phyloP scores from a whole-genome alignment of 2,113 vertebrate genomes.

The Brachionichthys hirsutus region DNA sequence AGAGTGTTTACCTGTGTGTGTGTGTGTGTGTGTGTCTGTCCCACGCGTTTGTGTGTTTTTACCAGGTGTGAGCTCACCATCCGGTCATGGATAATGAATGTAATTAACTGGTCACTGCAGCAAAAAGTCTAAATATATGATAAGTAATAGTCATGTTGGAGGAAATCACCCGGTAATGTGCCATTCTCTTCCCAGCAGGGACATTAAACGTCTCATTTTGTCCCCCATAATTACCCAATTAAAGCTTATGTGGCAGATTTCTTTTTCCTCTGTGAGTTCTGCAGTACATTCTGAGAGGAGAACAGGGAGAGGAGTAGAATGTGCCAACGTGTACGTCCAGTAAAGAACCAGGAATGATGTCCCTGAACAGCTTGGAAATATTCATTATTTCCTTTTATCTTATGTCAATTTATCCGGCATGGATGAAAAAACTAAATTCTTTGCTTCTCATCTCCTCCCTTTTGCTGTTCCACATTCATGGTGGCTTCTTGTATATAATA shows the following conservation, averaged over 20 bases:
- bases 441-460: too few species aligned
- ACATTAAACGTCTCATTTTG: conserved; percentile 65
- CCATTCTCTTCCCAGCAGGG: conserved; percentile 62
- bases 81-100: conserved; percentile 53
- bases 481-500: too few species aligned
- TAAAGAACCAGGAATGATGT: not conserved
- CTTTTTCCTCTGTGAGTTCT: conserved; percentile 52
- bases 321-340: not conserved
- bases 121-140: conserved; percentile 47
- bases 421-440: too few species aligned
- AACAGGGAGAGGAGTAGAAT: conserved; percentile 9
- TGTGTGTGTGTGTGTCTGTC: conserved; percentile 3
- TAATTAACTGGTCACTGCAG: conserved; percentile 63
- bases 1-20: not conserved
- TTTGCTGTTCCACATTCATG: too few species aligned
- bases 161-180: conserved; percentile 71
- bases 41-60: conserved; percentile 13
- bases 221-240: conserved; percentile 73
- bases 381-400: too few species aligned
- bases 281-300: conserved; percentile 10
- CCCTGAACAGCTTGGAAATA: too few species aligned
- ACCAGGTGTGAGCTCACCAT: conserved; percentile 45
- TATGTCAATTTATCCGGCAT: too few species aligned
- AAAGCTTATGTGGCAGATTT: conserved; percentile 63
- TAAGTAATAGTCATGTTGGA: conserved; percentile 63